Percentiles rank a stretch among this genome's conserved stretches.
These are phyloP conservation scores for Belonocnema kinseyi DNA, from an alignment of 1,140 invertebrate species.

Conservation along the genomic window DNA sequence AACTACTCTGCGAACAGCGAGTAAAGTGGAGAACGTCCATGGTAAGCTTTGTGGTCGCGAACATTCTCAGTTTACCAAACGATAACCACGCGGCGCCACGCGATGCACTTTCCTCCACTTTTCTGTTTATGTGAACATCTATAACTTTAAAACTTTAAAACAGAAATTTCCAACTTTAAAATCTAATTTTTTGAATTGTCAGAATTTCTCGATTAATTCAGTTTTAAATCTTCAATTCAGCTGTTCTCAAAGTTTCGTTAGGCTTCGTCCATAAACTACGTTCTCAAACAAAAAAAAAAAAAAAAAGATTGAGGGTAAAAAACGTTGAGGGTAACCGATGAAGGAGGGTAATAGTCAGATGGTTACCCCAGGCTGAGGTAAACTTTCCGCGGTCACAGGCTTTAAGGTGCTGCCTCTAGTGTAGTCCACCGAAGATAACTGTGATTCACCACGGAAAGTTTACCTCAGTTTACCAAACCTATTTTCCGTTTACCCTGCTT, in stretches of 20 bases:
- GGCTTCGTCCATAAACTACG: background rate
- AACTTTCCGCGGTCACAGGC: too few species aligned
- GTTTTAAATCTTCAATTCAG: background rate
- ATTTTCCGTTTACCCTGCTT: too few species aligned
- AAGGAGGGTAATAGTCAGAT: too few species aligned
- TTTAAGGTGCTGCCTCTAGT: too few species aligned
- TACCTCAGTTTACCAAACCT: too few species aligned
- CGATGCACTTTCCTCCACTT: slow-evolving; percentile 20
- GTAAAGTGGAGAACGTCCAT: slow-evolving; percentile 9
- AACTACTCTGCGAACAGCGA: slow-evolving; percentile 39
- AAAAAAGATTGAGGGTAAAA: too few species aligned
- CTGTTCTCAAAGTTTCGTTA: background rate
- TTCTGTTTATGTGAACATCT: background rate
- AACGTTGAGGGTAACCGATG: too few species aligned
- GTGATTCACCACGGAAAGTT: too few species aligned
- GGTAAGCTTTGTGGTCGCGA: slow-evolving; percentile 15
- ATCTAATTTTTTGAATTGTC: background rate
- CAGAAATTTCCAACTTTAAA: background rate
- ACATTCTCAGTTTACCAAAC: slow-evolving; percentile 6
- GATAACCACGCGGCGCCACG: background rate
- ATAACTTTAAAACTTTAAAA: too few species aligned
- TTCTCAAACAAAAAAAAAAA: too few species aligned
- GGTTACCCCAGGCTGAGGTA: too few species aligned
- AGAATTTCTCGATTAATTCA: background rate
- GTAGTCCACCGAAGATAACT: too few species aligned